Base-by-base conservation (phyloP, 2,888 invertebrate genomes). In the Stegophylla sp. region DNA sequence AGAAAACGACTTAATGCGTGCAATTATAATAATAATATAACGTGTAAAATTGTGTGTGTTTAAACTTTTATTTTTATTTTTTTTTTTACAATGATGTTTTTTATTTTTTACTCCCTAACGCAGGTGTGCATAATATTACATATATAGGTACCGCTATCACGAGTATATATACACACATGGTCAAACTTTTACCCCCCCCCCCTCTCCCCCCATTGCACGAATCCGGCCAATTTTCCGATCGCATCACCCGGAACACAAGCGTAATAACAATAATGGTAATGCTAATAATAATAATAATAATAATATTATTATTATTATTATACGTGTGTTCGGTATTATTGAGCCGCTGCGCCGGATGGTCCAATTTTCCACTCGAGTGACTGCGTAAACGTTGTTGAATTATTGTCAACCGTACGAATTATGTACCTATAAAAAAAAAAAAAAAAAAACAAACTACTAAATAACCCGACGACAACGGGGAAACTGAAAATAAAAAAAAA, bases 401-500 rank as follows among this genome's bases (percentile, higher is more conserved):
- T 67, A 77, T 79, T 79, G 79, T 79, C 79, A 79, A 79, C 79
- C 61, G 66, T 53, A 51, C 28, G 69, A 79, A 79, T 79, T 71
- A 71, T 17, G 7, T 5, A 34, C 34, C n/a, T n/a, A 7, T 34
- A 69, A 59, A 59, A 77, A 43, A 64, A 51, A 34, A 43, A 67
- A 45, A 48, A 17, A n/a, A 64, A 67, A 45, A 48, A 17, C 3
- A 64, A n/a, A 41, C 51, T 3, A 66, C 69, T 51, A 51, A 69
- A 69, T 28, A 51, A 69, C 51, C 2, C 51, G 69, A 69, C 17
- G 69, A 67, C 53, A 41, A 41, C 4, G 13, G 3, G 34, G 3
- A 34, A 34, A 34, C 34, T 5, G 34, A 34, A 69, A 20, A 53
- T 20, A 75, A 13, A 43, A 26, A 59, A 41, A 45, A 43, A 56